Conservation (phyloP, 2,797 vertebrate genomes). For the Helicolenus hilgendorfi region DNA sequence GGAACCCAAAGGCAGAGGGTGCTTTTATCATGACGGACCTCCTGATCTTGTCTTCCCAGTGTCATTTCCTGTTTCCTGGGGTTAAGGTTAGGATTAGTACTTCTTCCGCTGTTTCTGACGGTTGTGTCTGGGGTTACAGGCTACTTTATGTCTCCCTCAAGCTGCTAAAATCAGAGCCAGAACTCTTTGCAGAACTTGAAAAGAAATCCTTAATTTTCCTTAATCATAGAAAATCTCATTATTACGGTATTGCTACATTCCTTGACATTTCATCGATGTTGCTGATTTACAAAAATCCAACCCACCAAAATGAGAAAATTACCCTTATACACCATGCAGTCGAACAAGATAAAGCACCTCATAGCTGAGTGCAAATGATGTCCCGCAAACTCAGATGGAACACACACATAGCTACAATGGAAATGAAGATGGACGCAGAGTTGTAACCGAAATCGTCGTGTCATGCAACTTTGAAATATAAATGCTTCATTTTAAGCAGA, state of each 20-base stretch:
- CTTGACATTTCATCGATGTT: background rate
- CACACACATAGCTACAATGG: background rate
- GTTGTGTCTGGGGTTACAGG: background rate
- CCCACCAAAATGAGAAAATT: background rate
- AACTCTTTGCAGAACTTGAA: background rate
- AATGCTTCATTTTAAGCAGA: background rate
- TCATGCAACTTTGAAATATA: constrained; percentile 38
- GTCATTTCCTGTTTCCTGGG: constrained; percentile 17
- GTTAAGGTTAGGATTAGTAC: background rate
- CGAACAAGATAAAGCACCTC: constrained; percentile 17
- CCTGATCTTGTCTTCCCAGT: constrained; percentile 4
- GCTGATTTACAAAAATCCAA: constrained; percentile 15
- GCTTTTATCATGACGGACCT: background rate
- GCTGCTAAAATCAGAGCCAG: background rate
- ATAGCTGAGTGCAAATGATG: constrained; percentile 2
- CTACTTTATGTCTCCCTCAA: background rate
- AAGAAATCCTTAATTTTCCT: background rate
- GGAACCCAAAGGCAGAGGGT: constrained; percentile 13
- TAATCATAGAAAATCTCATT: constrained; percentile 1
- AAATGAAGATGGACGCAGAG: constrained; percentile 20
- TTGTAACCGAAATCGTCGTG: constrained; percentile 6
- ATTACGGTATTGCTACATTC: constrained; percentile 31
- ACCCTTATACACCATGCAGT: background rate
- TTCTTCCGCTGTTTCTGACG: background rate
- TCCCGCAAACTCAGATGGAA: constrained; percentile 12